These are phyloP conservation scores for Syrrhaptes paradoxus DNA, from an alignment of 2,113 vertebrate species.

Conservation along the genomic window DNA sequence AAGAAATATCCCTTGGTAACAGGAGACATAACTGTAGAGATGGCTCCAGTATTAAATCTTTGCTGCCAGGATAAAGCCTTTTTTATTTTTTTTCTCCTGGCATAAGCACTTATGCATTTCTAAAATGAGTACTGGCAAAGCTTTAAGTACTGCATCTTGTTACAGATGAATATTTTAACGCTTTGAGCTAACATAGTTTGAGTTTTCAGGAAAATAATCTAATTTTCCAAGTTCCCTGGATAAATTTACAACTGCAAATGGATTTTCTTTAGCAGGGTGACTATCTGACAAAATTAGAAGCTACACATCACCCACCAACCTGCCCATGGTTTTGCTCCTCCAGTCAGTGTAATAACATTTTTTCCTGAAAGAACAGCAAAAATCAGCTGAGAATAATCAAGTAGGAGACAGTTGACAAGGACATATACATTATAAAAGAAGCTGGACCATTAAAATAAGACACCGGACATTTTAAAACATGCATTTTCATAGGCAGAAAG, in stretches of 20 bases:
- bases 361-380: constrained; percentile 86
- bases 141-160: neutral
- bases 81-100: neutral
- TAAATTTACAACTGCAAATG: constrained; percentile 74
- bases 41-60: neutral
- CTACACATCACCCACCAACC: constrained; percentile 82
- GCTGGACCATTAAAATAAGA: neutral
- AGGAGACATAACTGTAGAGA: neutral
- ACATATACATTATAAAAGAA: neutral
- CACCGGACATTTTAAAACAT: neutral
- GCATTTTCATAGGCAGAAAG: neutral
- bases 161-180: constrained; percentile 34
- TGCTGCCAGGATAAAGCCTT: neutral
- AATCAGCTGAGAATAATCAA: constrained; percentile 56
- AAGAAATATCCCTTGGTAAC: neutral
- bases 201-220: constrained; percentile 5
- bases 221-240: neutral
- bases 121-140: constrained; percentile 2
- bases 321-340: constrained; percentile 93
- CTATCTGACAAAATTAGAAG: constrained; percentile 64
- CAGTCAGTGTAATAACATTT: constrained; percentile 96
- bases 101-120: neutral
- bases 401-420: neutral
- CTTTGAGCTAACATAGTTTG: neutral
- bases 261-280: constrained; percentile 48